Conservation (phyloP, 2,113 vertebrate genomes). For the Dicerorhinus sumatrensis region DNA sequence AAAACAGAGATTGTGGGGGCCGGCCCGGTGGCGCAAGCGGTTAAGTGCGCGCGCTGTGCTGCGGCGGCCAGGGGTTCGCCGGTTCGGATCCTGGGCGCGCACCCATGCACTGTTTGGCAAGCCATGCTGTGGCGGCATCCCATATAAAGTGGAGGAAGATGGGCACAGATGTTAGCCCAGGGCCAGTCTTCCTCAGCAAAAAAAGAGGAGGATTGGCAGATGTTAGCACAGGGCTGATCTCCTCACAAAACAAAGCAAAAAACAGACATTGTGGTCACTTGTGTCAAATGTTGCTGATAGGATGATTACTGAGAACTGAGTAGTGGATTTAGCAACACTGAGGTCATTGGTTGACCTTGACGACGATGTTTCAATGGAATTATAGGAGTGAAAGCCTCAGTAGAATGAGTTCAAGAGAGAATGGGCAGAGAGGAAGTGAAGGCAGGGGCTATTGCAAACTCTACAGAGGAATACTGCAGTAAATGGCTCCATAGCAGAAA, state of each 20-base stretch:
- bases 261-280: not conserved
- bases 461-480: not conserved
- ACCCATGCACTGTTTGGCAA: too few species aligned
- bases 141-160: too few species aligned
- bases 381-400: not conserved
- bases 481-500: not conserved
- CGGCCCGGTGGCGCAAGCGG: too few species aligned
- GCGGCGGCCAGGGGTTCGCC: too few species aligned
- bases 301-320: not conserved
- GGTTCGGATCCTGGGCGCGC: too few species aligned
- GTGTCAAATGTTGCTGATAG: not conserved
- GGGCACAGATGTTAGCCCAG: too few species aligned
- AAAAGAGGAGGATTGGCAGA: too few species aligned
- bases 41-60: too few species aligned
- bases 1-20: not conserved
- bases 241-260: not conserved
- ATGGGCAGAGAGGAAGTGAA: not conserved
- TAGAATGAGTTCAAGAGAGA: not conserved
- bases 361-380: fast-evolving
- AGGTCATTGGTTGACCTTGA: not conserved
- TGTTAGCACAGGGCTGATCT: too few species aligned
- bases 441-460: not conserved
- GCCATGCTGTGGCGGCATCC: too few species aligned
- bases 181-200: too few species aligned
- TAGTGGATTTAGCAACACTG: not conserved